Percentiles rank a stretch among this genome's conserved stretches.
These are phyloP conservation scores for Herpetotheres cachinnans DNA, from an alignment of 2,113 vertebrate species.

Conservation along the genomic window DNA sequence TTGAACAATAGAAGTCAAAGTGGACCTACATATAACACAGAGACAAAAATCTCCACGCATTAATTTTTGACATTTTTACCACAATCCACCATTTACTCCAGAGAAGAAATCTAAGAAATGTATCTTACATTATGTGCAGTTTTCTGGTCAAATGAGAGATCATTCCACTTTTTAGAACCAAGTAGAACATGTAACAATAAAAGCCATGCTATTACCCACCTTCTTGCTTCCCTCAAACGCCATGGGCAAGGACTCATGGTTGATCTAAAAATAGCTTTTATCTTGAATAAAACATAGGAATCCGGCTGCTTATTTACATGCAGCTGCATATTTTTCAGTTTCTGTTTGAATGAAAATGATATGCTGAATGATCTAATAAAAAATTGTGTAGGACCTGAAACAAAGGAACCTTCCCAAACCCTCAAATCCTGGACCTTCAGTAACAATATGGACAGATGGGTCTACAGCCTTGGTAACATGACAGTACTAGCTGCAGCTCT, in stretches of 20 bases:
- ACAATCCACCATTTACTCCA: neutral
- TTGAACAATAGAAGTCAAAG: neutral
- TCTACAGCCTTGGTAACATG: neutral
- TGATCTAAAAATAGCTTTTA: neutral
- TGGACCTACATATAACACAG: neutral
- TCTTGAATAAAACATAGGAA: neutral
- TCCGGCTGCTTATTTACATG: neutral
- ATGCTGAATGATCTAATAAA: neutral
- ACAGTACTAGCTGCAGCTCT: neutral
- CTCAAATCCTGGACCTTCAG: neutral
- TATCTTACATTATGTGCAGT: neutral
- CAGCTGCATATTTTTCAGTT: neutral
- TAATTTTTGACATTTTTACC: neutral
- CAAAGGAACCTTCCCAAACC: neutral
- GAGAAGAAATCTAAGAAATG: neutral
- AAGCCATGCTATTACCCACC: neutral
- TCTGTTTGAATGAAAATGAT: neutral
- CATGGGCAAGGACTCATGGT: neutral
- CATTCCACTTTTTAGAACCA: neutral
- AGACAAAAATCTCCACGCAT: neutral
- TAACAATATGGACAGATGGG: accelerated
- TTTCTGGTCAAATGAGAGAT: neutral
- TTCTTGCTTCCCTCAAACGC: neutral
- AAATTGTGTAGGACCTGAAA: neutral
- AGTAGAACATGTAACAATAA: neutral